phyloP scores from a whole-genome alignment of 1,140 invertebrate species.

The Calosoma granatense region DNA sequence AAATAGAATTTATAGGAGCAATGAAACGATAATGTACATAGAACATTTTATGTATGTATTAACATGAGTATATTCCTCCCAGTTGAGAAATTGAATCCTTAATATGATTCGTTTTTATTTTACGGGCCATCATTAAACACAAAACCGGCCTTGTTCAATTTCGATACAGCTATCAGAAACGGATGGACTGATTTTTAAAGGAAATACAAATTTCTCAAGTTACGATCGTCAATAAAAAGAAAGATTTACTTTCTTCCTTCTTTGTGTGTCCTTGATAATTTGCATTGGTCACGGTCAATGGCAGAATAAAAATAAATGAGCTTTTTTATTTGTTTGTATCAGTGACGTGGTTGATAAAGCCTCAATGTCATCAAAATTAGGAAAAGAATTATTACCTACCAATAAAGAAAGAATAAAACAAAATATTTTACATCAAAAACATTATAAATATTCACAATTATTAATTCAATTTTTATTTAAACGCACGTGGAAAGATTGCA shows the following conservation, averaged over 20 bases:
- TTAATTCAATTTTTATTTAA: too few species aligned
- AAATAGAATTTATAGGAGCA: conserved; percentile 2
- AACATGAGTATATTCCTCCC: neutral
- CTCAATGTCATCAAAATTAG: too few species aligned
- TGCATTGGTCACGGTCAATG: too few species aligned
- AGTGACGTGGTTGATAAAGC: too few species aligned
- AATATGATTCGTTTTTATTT: conserved; percentile 4
- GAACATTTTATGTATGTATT: conserved; percentile 7
- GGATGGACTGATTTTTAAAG: neutral
- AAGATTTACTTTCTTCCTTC: neutral
- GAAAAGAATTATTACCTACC: too few species aligned
- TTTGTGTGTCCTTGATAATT: too few species aligned
- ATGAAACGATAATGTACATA: conserved; percentile 1
- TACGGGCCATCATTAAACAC: conserved; percentile 1
- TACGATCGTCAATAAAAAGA: conserved; percentile 5
- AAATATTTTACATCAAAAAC: too few species aligned
- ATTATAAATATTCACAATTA: too few species aligned
- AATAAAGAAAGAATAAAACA: too few species aligned
- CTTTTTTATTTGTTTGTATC: too few species aligned
- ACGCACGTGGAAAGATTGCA: too few species aligned
- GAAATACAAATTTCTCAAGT: conserved; percentile 5
- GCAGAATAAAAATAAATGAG: too few species aligned
- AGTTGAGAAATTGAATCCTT: neutral
- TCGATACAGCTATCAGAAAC: neutral
- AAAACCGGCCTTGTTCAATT: neutral